Conservation (phyloP, 2,797 vertebrate species). For the Sphenodon punctatus region DNA sequence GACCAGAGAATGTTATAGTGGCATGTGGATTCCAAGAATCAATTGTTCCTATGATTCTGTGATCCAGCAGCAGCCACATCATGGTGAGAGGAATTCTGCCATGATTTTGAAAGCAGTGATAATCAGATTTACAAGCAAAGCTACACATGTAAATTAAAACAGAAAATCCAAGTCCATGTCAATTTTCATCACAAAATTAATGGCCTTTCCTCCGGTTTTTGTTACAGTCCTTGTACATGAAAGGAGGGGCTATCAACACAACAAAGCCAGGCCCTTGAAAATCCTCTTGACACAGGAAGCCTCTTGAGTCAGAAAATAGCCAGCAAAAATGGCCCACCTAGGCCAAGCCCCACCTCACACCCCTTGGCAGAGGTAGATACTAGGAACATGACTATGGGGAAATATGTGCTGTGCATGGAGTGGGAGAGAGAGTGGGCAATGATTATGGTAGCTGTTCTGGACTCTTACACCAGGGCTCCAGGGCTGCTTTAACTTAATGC, state of each 20-base stretch:
- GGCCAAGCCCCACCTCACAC: background rate
- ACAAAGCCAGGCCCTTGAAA: background rate
- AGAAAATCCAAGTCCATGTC: too few relatives aligned
- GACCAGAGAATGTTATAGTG: background rate
- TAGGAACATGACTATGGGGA: background rate
- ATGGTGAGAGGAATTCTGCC: background rate
- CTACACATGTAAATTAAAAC: background rate
- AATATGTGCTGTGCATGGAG: background rate
- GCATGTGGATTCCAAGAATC: background rate
- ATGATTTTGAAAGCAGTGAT: background rate
- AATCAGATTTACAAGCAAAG: background rate
- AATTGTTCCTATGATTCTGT: too few relatives aligned
- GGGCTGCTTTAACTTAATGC: background rate
- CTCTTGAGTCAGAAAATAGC: background rate
- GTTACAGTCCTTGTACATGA: background rate
- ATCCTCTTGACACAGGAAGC: background rate
- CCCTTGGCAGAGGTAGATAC: background rate
- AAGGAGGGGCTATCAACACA: background rate
- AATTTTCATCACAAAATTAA: background rate
- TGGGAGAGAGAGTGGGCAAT: background rate
- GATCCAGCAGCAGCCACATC: background rate
- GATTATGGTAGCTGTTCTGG: background rate
- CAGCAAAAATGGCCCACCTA: background rate
- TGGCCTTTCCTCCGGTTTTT: background rate
- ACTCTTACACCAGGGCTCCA: background rate